Evolutionary conservation across 2,113 vertebrate genomes (phyloP).

Genomic region (Catharus minimus): DNA sequence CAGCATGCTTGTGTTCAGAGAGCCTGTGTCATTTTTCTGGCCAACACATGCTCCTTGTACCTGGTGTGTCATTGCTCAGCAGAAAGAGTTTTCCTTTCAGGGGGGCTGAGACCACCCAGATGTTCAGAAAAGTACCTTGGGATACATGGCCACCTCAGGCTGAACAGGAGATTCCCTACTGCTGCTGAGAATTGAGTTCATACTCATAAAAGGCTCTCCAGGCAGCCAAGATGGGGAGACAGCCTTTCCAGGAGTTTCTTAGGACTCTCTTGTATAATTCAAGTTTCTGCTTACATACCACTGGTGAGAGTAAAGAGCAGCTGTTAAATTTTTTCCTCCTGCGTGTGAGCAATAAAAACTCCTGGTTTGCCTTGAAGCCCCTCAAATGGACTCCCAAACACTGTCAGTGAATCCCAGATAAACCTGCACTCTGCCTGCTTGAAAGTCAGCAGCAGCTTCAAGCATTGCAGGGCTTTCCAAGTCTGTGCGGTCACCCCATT

Average conservation of each 20-base stretch:
- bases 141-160: neutral
- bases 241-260: neutral
- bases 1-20: neutral
- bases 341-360: neutral
- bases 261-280: neutral
- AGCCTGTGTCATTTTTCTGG: neutral
- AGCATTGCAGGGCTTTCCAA: slow-evolving; percentile 39
- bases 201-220: neutral
- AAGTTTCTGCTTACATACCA: neutral
- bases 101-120: slow-evolving; percentile 51
- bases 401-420: slow-evolving; percentile 6
- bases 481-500: slow-evolving; percentile 64
- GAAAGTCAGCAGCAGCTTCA: slow-evolving; percentile 35
- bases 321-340: neutral
- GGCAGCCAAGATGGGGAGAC: neutral
- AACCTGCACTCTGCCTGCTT: slow-evolving; percentile 23
- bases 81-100: slow-evolving; percentile 40
- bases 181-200: slow-evolving; percentile 1
- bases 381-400: slow-evolving; percentile 2
- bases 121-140: neutral
- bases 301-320: neutral
- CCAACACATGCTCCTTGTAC: neutral
- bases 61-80: neutral
- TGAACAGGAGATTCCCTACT: neutral
- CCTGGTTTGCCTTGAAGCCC: slow-evolving; percentile 26